Conservation (phyloP, 2,888 invertebrate species). For the Ctenicera cuprea region DNA sequence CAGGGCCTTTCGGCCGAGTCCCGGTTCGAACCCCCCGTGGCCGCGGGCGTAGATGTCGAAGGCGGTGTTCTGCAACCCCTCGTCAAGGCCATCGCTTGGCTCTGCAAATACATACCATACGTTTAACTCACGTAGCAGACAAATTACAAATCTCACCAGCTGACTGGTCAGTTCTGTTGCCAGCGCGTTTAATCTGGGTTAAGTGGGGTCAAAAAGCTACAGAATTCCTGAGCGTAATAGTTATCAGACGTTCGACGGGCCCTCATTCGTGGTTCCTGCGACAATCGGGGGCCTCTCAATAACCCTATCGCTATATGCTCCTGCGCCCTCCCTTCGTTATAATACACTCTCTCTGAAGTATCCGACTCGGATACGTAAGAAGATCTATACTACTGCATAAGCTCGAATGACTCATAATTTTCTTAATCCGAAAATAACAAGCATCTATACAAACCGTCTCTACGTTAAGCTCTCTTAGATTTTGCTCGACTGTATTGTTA, state of each 20-base stretch:
- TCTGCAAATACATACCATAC: slow-evolving; percentile 72
- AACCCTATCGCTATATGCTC: slow-evolving; percentile 68
- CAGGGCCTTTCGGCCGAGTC: slow-evolving; percentile 74
- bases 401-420: slow-evolving; percentile 71
- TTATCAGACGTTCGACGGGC: slow-evolving; percentile 58
- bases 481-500: slow-evolving; percentile 41
- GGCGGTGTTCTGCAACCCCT: slow-evolving; percentile 73
- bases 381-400: slow-evolving; percentile 65
- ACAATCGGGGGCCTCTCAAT: slow-evolving; percentile 57
- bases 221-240: slow-evolving; percentile 79
- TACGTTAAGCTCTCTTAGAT: slow-evolving; percentile 49
- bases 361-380: slow-evolving; percentile 67
- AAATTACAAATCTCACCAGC: slow-evolving; percentile 65
- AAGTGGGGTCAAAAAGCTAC: slow-evolving; percentile 84
- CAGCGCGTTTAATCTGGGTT: slow-evolving; percentile 81
- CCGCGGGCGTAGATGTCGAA: slow-evolving; percentile 62
- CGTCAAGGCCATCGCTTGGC: slow-evolving; percentile 81
- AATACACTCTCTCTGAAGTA: slow-evolving; percentile 59
- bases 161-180: slow-evolving; percentile 65
- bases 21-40: slow-evolving; percentile 70
- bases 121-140: slow-evolving; percentile 53
- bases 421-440: slow-evolving; percentile 72
- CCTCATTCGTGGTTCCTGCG: slow-evolving; percentile 51
- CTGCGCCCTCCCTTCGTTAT: slow-evolving; percentile 63
- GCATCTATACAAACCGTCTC: slow-evolving; percentile 63